Evolutionary conservation across 2,113 vertebrate genomes (phyloP), one percentile per base, ranked within the genome.

Genomic region (Mixornis gularis): DNA sequence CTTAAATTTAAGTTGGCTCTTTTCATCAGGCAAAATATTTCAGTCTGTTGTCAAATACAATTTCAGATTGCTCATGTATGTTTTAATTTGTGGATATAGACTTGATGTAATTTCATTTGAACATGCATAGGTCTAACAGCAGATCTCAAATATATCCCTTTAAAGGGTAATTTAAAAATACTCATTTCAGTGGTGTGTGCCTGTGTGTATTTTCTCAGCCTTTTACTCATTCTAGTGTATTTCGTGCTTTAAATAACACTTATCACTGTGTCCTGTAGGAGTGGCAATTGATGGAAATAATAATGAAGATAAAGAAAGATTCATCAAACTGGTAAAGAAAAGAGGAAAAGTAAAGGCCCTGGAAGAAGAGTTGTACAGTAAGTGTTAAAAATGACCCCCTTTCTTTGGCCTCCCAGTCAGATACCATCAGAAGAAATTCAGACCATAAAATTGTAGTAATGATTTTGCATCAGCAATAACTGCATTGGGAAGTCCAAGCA

Each of bases 331-430:
- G 24, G 98, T 99, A 87, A 99, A 99, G 98, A 99, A 99, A 96
- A 98, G 65, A 64, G 99, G 99, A 24, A 99, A 99, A 95, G 99
- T 99, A 46, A 99, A 99, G 95, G 98, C 98, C 29, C 96, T 99
- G 68, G 98, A 99, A 85, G 99, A 99, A 87, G 98, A 99, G 73
- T 93, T 99, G 38, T 97, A 98, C 95, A 98, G 99, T 99, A 96
- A 77, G 99, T 98, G 40, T 62, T 82, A 51, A 90, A 85, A 94
- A 89, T n/a, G 22, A 63, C 14, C 46, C 36, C 21, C 90, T 88
- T 81, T 4, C 70, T 88, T 92, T 80, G 84, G 71, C 68, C 30
- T 84, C 46, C 53, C n/a, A 77, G 43, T 49, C 26, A 64, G 65
- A 38, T 44, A 43, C 10, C 21, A 55, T 87, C 60, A 58, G 82